These are phyloP conservation scores for Cordylochernes scorpioides DNA, from an alignment of 2,888 invertebrate genomes.

Conservation along the genomic window DNA sequence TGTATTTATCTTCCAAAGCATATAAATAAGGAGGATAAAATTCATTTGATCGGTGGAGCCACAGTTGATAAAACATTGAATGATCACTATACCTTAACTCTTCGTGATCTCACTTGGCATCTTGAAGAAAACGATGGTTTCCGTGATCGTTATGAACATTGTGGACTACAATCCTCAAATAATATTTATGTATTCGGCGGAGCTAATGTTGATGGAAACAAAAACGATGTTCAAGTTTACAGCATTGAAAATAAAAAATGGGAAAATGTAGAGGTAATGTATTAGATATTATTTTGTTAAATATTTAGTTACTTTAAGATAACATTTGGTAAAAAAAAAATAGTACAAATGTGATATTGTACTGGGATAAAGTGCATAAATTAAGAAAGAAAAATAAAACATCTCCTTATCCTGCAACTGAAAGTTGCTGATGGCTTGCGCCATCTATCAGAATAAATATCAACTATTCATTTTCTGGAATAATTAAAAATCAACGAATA, in stretches of 20 bases:
- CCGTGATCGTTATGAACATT: background rate
- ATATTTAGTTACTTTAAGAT: no score
- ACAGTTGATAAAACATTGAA: background rate
- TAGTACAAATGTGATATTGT: no score
- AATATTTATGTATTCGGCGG: constrained; percentile 1
- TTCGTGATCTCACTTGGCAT: background rate
- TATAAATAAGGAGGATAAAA: background rate
- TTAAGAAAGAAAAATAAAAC: no score
- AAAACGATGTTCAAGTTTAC: constrained; percentile 1
- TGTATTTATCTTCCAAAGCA: background rate
- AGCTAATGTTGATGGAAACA: background rate
- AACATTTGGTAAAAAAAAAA: no score
- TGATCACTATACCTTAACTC: background rate
- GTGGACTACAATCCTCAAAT: no score
- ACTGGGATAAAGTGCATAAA: no score
- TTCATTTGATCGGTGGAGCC: background rate
- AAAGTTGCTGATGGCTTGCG: no score
- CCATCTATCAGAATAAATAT: no score
- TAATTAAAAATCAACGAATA: no score
- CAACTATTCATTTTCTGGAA: no score
- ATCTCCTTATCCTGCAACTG: no score
- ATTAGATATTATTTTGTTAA: no score
- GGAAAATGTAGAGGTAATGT: background rate
- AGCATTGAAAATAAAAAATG: background rate
- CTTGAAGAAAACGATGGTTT: background rate